phyloP scores from a whole-genome alignment of 1,140 invertebrate species.

The Neuroterus valhalla region DNA sequence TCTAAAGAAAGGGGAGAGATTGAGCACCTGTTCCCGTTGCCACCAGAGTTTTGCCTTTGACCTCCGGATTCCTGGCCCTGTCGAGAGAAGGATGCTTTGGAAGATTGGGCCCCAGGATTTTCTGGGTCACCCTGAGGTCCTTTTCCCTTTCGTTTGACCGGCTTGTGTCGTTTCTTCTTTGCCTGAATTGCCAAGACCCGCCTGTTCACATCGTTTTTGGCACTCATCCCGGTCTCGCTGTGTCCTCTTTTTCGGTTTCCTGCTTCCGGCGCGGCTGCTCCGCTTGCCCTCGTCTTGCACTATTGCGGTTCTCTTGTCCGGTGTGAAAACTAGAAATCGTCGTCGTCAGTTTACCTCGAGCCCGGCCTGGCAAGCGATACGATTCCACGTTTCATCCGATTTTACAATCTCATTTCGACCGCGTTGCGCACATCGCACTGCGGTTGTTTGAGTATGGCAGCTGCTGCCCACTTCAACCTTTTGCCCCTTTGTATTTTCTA shows the following conservation, averaged over 20 bases:
- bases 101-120: constrained; percentile 66
- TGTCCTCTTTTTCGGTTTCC: constrained; percentile 22
- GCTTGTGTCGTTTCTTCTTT: constrained; percentile 92
- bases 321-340: not conserved
- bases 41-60: constrained; percentile 54
- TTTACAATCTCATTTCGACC: constrained; percentile 55
- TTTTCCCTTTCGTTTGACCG: constrained; percentile 86
- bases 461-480: constrained; percentile 44
- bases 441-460: constrained; percentile 70
- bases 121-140: constrained; percentile 68
- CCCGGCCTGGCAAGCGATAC: constrained; percentile 10
- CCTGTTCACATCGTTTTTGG: constrained; percentile 89
- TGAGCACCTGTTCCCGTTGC: constrained; percentile 62
- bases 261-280: constrained; percentile 20
- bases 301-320: not conserved
- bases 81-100: constrained; percentile 72
- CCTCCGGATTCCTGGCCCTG: constrained; percentile 44
- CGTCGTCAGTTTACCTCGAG: not conserved
- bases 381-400: constrained; percentile 36
- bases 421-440: constrained; percentile 53
- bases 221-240: constrained; percentile 48
- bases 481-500: not conserved
- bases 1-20: not conserved
- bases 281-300: not conserved
- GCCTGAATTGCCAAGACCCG: constrained; percentile 90